These are phyloP conservation scores for Brachypteracias leptosomus DNA, from an alignment of 2,113 vertebrate species.

Conservation along the genomic window DNA sequence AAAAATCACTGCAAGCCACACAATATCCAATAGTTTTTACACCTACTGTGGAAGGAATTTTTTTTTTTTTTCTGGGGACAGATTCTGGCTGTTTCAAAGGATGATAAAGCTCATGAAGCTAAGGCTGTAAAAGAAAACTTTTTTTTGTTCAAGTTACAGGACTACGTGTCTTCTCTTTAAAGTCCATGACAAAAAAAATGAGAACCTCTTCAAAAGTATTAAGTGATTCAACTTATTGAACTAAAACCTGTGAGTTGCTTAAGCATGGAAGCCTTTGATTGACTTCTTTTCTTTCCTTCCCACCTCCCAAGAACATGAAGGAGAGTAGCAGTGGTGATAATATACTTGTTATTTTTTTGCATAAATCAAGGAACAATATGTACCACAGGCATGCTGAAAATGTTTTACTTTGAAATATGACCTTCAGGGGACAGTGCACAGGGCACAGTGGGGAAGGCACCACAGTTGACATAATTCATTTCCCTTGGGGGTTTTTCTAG, in stretches of 20 bases:
- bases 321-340: not conserved
- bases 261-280: constrained; percentile 1
- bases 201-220: not conserved
- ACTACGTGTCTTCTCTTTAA: not conserved
- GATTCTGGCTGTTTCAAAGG: not conserved
- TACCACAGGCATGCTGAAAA: not conserved
- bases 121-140: not conserved
- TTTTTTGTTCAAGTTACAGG: not conserved
- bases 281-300: constrained; percentile 7
- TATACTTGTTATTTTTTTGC: not conserved
- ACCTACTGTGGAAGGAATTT: not conserved
- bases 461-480: not conserved
- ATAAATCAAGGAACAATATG: not conserved
- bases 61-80: not conserved
- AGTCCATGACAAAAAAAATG: not conserved
- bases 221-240: constrained; percentile 13
- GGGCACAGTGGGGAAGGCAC: not conserved
- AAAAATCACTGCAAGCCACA: not conserved
- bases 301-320: constrained; percentile 1
- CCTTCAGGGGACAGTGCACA: not conserved
- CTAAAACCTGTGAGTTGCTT: not conserved
- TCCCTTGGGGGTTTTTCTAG: not conserved
- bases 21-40: not conserved
- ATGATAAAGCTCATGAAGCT: not conserved
- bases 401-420: not conserved